phyloP scores from a whole-genome alignment of 2,888 invertebrate genomes.

The Achlya flavicornis region DNA sequence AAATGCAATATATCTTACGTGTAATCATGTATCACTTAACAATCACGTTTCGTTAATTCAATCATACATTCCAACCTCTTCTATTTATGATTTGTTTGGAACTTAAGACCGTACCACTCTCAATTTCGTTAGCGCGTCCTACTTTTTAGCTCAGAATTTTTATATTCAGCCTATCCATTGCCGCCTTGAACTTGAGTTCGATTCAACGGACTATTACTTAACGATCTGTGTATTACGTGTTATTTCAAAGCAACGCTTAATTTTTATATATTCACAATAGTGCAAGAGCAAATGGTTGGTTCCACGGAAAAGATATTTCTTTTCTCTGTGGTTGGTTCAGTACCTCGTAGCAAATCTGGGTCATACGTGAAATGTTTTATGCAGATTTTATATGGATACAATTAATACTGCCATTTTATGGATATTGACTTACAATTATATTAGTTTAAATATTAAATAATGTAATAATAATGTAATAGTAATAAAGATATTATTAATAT shows the following conservation, averaged over 20 bases:
- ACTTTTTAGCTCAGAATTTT: slow-evolving; percentile 37
- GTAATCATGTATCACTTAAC: neutral
- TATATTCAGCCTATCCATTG: slow-evolving; percentile 57
- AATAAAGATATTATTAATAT: neutral
- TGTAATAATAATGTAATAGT: too few relatives aligned
- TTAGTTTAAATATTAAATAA: neutral
- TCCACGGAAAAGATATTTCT: too few relatives aligned
- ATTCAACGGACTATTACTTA: slow-evolving; percentile 33
- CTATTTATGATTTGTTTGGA: slow-evolving; percentile 23
- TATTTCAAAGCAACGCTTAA: slow-evolving; percentile 23
- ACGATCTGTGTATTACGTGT: slow-evolving; percentile 47
- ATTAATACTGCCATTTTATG: slow-evolving; percentile 12
- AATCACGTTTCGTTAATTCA: neutral
- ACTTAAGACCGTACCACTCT: slow-evolving; percentile 48
- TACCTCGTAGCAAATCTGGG: slow-evolving; percentile 37
- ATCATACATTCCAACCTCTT: neutral
- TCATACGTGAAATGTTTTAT: slow-evolving; percentile 40
- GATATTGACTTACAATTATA: too few relatives aligned
- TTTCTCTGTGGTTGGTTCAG: slow-evolving; percentile 34
- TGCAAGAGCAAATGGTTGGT: slow-evolving; percentile 24
- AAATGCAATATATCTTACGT: neutral
- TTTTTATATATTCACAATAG: slow-evolving; percentile 17
- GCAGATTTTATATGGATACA: slow-evolving; percentile 31
- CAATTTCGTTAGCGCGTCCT: slow-evolving; percentile 55
- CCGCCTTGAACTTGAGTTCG: slow-evolving; percentile 69